phyloP scores from a whole-genome alignment of 2,888 invertebrate species.

The Tipula confusa region DNA sequence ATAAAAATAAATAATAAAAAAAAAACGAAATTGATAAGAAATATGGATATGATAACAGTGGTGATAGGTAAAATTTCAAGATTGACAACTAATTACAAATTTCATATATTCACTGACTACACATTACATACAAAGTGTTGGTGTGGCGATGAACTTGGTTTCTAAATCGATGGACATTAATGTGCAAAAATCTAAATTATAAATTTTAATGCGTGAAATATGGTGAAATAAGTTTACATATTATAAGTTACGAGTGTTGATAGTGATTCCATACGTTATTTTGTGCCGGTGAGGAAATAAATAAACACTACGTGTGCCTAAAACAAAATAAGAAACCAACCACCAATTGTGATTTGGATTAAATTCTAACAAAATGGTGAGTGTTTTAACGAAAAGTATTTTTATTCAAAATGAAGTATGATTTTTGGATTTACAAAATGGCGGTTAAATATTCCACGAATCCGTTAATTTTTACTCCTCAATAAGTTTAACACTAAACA shows the following conservation, averaged over 20 bases:
- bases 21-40: slow-evolving; percentile 6
- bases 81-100: slow-evolving; percentile 20
- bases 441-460: not conserved
- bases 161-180: not conserved
- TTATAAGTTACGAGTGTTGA: not conserved
- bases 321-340: not conserved
- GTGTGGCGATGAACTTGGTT: not conserved
- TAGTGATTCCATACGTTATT: not conserved
- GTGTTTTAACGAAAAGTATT: not conserved
- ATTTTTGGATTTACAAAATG: not conserved
- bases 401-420: not conserved
- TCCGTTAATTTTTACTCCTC: not conserved
- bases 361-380: not conserved
- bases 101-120: not conserved
- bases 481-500: not conserved
- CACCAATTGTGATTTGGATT: not conserved
- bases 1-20: not conserved
- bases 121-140: not conserved
- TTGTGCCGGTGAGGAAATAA: not conserved
- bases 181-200: not conserved
- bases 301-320: not conserved
- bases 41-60: slow-evolving; percentile 1
- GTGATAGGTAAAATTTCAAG: not conserved
- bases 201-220: not conserved
- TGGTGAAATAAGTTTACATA: not conserved